These are phyloP conservation scores for Lophura nycthemera DNA, from an alignment of 2,113 vertebrate species.

Conservation along the genomic window DNA sequence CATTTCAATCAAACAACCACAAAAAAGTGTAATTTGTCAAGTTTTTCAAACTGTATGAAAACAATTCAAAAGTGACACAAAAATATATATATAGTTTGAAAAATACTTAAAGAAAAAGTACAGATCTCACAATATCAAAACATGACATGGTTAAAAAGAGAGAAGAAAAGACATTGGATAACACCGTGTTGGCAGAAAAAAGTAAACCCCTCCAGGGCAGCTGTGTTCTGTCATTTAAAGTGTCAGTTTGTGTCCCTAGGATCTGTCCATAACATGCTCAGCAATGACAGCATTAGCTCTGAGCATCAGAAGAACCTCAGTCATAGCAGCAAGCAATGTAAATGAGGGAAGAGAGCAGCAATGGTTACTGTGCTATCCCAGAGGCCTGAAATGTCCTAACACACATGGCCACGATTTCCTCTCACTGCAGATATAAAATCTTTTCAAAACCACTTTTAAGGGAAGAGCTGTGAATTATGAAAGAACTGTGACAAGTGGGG, in stretches of 20 bases:
- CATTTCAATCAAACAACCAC: constrained; percentile 37
- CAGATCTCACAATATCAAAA: constrained; percentile 66
- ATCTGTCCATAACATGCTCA: constrained; percentile 14
- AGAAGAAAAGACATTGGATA: constrained; percentile 34
- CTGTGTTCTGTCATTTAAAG: constrained; percentile 61
- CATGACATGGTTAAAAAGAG: constrained; percentile 47
- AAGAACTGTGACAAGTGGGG: neutral
- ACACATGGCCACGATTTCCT: neutral
- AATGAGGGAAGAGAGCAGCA: neutral
- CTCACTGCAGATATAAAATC: neutral
- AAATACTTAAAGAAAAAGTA: constrained; percentile 62
- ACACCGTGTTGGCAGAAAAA: constrained; percentile 60
- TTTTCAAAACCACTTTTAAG: neutral
- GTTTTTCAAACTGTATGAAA: constrained; percentile 62
- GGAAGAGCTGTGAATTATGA: neutral
- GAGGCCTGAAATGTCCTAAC: constrained; percentile 34
- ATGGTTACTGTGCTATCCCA: constrained; percentile 20
- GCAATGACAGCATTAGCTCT: constrained; percentile 30
- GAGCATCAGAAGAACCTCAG: constrained; percentile 50
- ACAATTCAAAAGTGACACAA: constrained; percentile 70
- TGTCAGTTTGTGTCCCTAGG: constrained; percentile 64
- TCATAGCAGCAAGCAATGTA: constrained; percentile 45
- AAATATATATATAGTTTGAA: constrained; percentile 66
- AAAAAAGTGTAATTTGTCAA: constrained; percentile 66
- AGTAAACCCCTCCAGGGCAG: constrained; percentile 61